Conservation (phyloP, 2,797 vertebrate species). For the Syngnathus acus region DNA sequence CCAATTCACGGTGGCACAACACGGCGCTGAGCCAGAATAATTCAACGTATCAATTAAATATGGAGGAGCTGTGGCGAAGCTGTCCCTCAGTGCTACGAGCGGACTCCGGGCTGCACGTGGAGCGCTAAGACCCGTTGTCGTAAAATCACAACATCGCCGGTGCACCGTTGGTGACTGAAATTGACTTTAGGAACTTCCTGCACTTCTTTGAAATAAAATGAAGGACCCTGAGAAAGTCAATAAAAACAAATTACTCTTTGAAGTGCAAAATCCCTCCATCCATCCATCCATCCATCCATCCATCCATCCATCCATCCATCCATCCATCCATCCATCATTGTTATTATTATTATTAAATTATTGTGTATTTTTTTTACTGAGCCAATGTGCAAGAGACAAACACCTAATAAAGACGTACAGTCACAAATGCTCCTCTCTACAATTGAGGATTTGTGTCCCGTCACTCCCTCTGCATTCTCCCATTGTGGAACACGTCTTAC, state of each 20-base stretch:
- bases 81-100: constrained; percentile 35
- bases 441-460: not conserved
- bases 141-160: constrained; percentile 49
- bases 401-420: not conserved
- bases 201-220: not conserved
- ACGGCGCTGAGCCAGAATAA: constrained; percentile 65
- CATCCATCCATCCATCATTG: too few species aligned
- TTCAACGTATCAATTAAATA: constrained; percentile 70
- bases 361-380: not conserved
- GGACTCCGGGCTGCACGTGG: constrained; percentile 31
- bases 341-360: too few species aligned
- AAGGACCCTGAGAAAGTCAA: too few species aligned
- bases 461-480: not conserved
- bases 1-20: constrained; percentile 65
- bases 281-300: too few species aligned
- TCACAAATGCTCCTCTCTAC: constrained; percentile 2
- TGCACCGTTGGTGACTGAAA: constrained; percentile 13
- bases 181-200: not conserved
- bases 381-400: not conserved
- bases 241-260: too few species aligned
- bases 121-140: constrained; percentile 33
- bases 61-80: constrained; percentile 48
- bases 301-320: too few species aligned
- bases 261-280: too few species aligned
- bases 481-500: not conserved